Base-by-base conservation (phyloP, 2,113 vertebrate species). In the Sus scrofa region DNA sequence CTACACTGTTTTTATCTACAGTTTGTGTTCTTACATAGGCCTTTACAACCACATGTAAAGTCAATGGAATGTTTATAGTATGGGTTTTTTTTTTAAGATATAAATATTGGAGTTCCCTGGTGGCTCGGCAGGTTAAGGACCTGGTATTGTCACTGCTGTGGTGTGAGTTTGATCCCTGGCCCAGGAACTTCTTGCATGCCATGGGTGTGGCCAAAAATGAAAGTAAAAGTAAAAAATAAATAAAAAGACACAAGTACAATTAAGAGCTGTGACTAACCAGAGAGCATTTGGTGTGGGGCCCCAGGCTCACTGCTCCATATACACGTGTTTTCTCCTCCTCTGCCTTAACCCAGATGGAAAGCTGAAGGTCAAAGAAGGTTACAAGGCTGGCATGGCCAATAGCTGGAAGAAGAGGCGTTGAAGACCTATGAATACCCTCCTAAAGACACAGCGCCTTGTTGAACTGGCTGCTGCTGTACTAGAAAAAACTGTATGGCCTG, bases 331-430 rank as follows among this genome's bases (percentile, higher is more conserved):
- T 52, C 2, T 7, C 20, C 0, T 30, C 34, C 30, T 67, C 7
- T 37, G 1, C 1, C 65, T 1, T 26, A 18, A 26, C 5, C 10
- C 3, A 71, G 5, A 52, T 20, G 54, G 6, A 14, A 75, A 91
- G 32, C 39, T 34, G 34, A 52, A 56, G 1, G 4, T 54, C 13
- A 58, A 9, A 5, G 54, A 52, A 14, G 16, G 1, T 15, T 27
- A 2, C 37, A 19, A 12, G 6, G 32, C 4, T 44, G 27, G 3
- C 0, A 0, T 10, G 30, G 24, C 19, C 37, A 3, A 2, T 18
- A 6, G 63, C 6, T 30, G 54, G 15, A 19, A 27, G 14, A 67
- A 68, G 27, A 2, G 2, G 24, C n/a, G 19, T 39, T 1, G 3
- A 60, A 81, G 27, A 22, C 30, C 7, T 34, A 18, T 58, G 6